Conservation (phyloP, 53 echinoderm and acorn worm species). For the Astropecten irregularis region DNA sequence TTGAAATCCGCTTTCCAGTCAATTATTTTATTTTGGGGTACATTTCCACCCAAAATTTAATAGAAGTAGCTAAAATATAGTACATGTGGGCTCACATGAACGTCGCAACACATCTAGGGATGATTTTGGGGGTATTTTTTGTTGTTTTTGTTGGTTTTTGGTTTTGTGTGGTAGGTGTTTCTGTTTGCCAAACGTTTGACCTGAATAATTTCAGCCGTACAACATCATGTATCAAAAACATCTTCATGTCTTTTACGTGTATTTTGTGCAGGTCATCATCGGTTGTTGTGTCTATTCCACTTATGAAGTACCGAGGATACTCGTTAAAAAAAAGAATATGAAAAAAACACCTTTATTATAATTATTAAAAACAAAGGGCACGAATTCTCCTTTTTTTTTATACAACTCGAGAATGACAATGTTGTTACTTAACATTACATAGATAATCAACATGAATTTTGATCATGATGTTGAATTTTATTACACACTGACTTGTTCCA, state of each 20-base stretch:
- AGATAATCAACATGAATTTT: background rate
- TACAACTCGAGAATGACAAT: background rate
- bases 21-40: too few relatives aligned
- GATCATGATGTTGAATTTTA: background rate
- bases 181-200: background rate
- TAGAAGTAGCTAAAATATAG: constrained; percentile 9
- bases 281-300: background rate
- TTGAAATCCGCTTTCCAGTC: too few relatives aligned
- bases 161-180: background rate
- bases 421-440: background rate
- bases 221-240: background rate
- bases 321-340: background rate
- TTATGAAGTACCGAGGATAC: background rate
- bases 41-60: constrained; percentile 20
- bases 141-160: background rate
- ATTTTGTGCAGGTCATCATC: background rate
- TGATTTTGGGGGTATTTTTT: background rate
- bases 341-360: too few relatives aligned
- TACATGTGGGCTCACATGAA: background rate
- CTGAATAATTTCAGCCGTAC: background rate
- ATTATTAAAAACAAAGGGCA: too few relatives aligned
- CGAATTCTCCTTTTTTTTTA: background rate
- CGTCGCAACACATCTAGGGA: background rate
- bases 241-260: background rate
- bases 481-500: background rate